A percentile compares a stretch with the other conserved stretches of the same genome.
Conservation (phyloP, 2,888 invertebrate genomes). For the Acheta domesticus region DNA sequence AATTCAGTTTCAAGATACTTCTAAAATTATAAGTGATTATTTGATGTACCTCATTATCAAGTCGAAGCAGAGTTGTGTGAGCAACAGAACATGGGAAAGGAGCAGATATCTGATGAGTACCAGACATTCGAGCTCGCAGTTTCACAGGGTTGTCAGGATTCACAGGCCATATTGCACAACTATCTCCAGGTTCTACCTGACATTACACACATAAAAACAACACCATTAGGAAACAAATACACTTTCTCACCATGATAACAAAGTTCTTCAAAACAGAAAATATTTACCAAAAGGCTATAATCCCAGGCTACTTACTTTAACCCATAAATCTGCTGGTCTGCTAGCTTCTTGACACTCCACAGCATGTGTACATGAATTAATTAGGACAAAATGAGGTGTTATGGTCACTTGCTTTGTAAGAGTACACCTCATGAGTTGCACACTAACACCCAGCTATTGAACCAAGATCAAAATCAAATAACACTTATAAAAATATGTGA, state of each 20-base stretch:
- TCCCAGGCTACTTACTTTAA: slow-evolving; percentile 48
- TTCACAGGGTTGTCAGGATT: slow-evolving; percentile 55
- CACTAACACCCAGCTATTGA: slow-evolving; percentile 87
- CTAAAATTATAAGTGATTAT: no score
- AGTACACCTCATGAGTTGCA: slow-evolving; percentile 84
- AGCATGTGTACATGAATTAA: slow-evolving; percentile 76
- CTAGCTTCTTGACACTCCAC: slow-evolving; percentile 77
- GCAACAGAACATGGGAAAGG: slow-evolving; percentile 84
- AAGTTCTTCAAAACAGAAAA: not conserved
- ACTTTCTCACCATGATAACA: not conserved
- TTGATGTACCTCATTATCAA: slow-evolving; percentile 66
- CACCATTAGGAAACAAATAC: not conserved
- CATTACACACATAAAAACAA: not conserved
- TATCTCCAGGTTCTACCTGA: slow-evolving; percentile 57
- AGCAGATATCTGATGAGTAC: slow-evolving; percentile 63
- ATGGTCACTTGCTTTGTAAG: slow-evolving; percentile 95
- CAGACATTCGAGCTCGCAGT: slow-evolving; percentile 64
- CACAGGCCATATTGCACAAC: slow-evolving; percentile 80
- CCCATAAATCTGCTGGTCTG: slow-evolving; percentile 69
- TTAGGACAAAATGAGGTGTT: slow-evolving; percentile 87
- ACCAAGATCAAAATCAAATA: not conserved
- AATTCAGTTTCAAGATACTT: no score
- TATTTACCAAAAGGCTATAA: not conserved
- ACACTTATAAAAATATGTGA: not conserved
- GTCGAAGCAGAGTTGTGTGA: slow-evolving; percentile 74